A percentile compares a stretch with the other conserved stretches of the same genome.
These are phyloP conservation scores for Pseudolaguvia tuberculata DNA, from an alignment of 2,113 vertebrate species.

Conservation along the genomic window DNA sequence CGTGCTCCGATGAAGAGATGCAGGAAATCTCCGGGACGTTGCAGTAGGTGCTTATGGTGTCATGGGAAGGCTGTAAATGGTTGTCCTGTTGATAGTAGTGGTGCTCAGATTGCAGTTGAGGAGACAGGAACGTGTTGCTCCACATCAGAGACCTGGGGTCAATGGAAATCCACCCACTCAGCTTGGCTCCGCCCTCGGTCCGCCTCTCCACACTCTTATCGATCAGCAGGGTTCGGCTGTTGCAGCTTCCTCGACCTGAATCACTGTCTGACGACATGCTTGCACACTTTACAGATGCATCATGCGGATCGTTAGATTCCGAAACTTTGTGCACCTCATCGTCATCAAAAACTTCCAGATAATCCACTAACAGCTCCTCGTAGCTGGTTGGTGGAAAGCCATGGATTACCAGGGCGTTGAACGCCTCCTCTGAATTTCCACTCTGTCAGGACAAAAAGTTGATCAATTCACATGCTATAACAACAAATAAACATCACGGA, in stretches of 20 bases:
- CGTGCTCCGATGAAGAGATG: not conserved
- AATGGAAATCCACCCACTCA: not conserved
- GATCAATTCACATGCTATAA: no score
- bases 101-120: slow-evolving; percentile 39
- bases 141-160: slow-evolving; percentile 53
- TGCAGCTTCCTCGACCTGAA: slow-evolving; percentile 84
- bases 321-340: slow-evolving; percentile 76
- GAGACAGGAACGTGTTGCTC: slow-evolving; percentile 64
- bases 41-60: slow-evolving; percentile 60
- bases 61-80: slow-evolving; percentile 12
- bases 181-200: slow-evolving; percentile 45
- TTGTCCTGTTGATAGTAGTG: slow-evolving; percentile 46
- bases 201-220: slow-evolving; percentile 69
- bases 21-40: slow-evolving; percentile 48
- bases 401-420: slow-evolving; percentile 78
- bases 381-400: slow-evolving; percentile 79
- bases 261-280: slow-evolving; percentile 76
- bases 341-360: slow-evolving; percentile 80
- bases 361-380: slow-evolving; percentile 86
- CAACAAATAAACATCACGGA: no score
- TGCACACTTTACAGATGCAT: slow-evolving; percentile 58
- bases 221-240: slow-evolving; percentile 80
- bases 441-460: slow-evolving; percentile 62
- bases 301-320: slow-evolving; percentile 58
- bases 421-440: slow-evolving; percentile 79